Base-by-base conservation (phyloP, 2,888 invertebrate genomes). In the Lucinisca nassula region DNA sequence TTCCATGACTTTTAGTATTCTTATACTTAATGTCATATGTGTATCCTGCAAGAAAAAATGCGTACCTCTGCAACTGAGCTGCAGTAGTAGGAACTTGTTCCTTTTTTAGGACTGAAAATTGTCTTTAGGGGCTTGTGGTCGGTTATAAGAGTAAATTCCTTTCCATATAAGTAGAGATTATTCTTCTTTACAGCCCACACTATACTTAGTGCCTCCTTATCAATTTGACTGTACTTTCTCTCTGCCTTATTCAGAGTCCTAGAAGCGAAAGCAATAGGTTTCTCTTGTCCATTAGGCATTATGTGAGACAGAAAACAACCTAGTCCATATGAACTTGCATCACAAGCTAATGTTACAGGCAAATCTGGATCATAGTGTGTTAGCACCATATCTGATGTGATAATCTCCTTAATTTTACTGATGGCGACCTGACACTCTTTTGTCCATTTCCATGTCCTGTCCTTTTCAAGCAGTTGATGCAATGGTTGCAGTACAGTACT, bases 141-240 rank as follows among this genome's bases (percentile, higher is more conserved):
- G 6, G 91, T 91, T 8, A 82, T 35, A 4, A 85, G 76, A 12
- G 95, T 96, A 86, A 97, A 97, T 21, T 92, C 88, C 12, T 94
- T 89, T 2, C 96, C 96, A 83, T 90, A 95, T 0, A 97, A 73
- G 86, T 95, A 96, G 24, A 94, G 92, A 72, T 96, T 94, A 89
- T 96, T 96, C 88, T 96, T 95, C 58, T 93, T 93, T 0, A 96
- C 93, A 2, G 95, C n/a, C 95, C 96, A 89, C 90, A 96, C 93
- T 8, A 97, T 84, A 21, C 94, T 91, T 24, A 96, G 90, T 35
- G 96, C 95, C 92, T 96, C 96, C 88, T 95, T 95, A 67, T 96
- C 96, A n/a, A 96, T 88, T 84, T 96, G 95, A 38, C 94, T 93
- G 90, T 96, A 96, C 30, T 93, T 92, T 61, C 91, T 86, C 91